Percentiles rank a stretch among this genome's conserved stretches.
phyloP scores from a whole-genome alignment of 30 jellyfish, hydroid and myxozoan species.

The Mastigias papua region DNA sequence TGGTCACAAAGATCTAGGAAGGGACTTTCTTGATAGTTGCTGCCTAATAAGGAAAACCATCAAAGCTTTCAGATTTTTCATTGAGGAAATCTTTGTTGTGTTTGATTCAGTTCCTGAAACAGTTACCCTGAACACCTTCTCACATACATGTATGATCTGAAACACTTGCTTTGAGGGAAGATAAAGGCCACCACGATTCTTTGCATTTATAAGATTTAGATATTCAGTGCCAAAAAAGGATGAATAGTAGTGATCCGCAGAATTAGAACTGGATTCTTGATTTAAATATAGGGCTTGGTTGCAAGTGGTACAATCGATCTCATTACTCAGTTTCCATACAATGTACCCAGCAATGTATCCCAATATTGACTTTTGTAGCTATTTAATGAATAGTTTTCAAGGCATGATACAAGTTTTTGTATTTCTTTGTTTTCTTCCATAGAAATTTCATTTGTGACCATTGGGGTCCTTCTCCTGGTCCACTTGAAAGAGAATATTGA shows the following conservation, averaged over 20 bases:
- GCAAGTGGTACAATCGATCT: constrained; percentile 39
- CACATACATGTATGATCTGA: background rate
- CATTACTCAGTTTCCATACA: constrained; percentile 25
- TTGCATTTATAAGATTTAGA: constrained; percentile 3
- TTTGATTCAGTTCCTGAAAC: constrained; percentile 23
- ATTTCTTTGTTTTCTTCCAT: background rate
- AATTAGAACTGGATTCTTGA: background rate
- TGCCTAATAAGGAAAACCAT: background rate
- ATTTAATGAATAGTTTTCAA: background rate
- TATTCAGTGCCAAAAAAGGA: background rate
- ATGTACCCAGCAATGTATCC: constrained; percentile 72
- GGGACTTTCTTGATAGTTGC: background rate
- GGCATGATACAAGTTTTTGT: constrained; percentile 5
- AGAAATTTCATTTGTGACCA: background rate
- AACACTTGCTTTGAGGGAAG: constrained; percentile 10
- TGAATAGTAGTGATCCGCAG: constrained; percentile 25
- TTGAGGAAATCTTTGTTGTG: background rate
- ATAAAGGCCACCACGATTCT: constrained; percentile 31
- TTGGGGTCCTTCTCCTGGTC: constrained; percentile 10
- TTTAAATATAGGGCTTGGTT: constrained; percentile 8
- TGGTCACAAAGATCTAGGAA: background rate
- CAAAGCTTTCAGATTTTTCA: background rate
- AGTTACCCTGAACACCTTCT: constrained; percentile 32
- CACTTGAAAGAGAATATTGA: constrained; percentile 41
- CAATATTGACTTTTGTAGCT: background rate